These are phyloP conservation scores for Oscheius sp. DNA, from an alignment of 2,888 invertebrate species.

Conservation along the genomic window DNA sequence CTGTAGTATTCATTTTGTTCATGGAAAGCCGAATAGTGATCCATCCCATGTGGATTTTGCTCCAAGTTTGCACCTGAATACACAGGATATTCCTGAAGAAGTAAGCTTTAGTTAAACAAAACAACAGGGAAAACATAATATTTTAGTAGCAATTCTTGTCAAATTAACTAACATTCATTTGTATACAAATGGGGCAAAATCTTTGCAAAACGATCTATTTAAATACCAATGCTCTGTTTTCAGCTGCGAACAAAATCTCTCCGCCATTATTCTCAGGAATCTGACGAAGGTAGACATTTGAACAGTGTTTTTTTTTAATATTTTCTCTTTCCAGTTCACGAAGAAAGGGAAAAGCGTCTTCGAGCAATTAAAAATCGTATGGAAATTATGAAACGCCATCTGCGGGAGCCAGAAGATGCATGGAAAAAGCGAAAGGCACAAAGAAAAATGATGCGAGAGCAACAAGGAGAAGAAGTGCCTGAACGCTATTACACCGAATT, in stretches of 20 bases:
- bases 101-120: too few species aligned
- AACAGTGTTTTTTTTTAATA: not conserved
- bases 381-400: not conserved
- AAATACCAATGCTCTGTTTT: not conserved
- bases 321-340: not conserved
- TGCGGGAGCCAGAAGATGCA: conserved; percentile 1
- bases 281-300: not conserved
- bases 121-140: too few species aligned
- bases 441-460: not conserved
- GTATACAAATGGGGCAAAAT: too few species aligned
- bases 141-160: too few species aligned
- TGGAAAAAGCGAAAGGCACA: not conserved
- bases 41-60: conserved; percentile 18
- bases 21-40: conserved; percentile 14
- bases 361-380: not conserved
- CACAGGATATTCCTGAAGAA: not conserved
- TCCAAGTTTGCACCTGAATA: conserved; percentile 6
- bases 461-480: not conserved
- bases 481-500: not conserved
- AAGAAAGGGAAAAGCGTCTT: not conserved
- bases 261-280: conserved; percentile 3
- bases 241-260: not conserved
- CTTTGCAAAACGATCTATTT: too few species aligned
- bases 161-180: too few species aligned
- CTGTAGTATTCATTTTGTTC: conserved; percentile 17